Conservation (phyloP, 2,888 invertebrate species). For the Melolontha melolontha region DNA sequence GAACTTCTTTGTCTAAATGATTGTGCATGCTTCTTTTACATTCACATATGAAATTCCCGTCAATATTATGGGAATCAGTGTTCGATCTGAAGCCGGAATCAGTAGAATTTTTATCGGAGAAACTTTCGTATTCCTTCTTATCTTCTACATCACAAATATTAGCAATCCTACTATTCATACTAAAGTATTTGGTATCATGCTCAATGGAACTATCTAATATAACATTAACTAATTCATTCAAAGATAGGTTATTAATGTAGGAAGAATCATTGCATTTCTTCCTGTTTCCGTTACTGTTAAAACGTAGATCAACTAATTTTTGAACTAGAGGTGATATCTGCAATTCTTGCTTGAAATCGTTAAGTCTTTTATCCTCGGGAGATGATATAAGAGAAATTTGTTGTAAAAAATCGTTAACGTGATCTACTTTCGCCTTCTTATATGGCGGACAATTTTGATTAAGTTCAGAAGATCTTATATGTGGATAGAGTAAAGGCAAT, state of each 20-base stretch:
- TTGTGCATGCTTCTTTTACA: constrained; percentile 44
- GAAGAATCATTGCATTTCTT: constrained; percentile 65
- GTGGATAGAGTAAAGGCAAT: constrained; percentile 66
- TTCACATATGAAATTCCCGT: constrained; percentile 59
- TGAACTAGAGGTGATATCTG: constrained; percentile 73
- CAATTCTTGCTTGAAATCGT: constrained; percentile 45
- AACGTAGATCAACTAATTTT: constrained; percentile 71
- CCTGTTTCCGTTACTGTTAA: constrained; percentile 63
- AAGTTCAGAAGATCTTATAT: constrained; percentile 63
- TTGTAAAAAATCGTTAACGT: constrained; percentile 60
- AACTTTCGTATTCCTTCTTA: constrained; percentile 53
- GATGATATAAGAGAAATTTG: constrained; percentile 58
- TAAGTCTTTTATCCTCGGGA: constrained; percentile 53
- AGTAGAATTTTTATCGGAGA: constrained; percentile 54
- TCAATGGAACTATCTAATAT: constrained; percentile 72
- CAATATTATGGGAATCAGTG: constrained; percentile 58
- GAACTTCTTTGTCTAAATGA: constrained; percentile 2
- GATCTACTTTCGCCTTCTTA: constrained; percentile 59
- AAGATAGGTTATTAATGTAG: constrained; percentile 69
- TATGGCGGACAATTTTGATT: constrained; percentile 62
- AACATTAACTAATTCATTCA: constrained; percentile 74
- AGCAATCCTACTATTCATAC: constrained; percentile 57
- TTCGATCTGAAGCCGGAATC: constrained; percentile 62
- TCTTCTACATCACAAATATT: constrained; percentile 53
- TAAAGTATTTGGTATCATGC: constrained; percentile 58